Base-by-base conservation (phyloP, 2,113 vertebrate genomes). In the Catharus minimus region DNA sequence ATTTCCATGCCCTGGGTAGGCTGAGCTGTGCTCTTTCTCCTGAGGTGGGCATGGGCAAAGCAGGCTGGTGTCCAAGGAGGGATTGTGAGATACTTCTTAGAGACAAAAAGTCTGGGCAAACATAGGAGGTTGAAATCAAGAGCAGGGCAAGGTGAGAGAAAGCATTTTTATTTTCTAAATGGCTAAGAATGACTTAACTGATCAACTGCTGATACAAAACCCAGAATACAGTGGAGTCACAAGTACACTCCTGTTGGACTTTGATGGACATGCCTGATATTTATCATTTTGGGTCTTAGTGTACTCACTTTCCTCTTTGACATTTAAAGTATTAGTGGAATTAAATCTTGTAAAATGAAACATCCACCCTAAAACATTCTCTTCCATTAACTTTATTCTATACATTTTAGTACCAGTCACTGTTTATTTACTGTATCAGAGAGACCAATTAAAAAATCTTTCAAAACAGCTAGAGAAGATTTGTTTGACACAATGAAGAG, bases 1-100 rank as follows among this genome's bases (percentile, higher is more conserved):
- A 3, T 50, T 33, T 2, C 0, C 4, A 3, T 85, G 1, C 19
- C n/a, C 7, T 15, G n/a, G 4, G 26, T 10, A 26, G 22, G 30
- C 52, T 38, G 50, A 0, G 13, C 5, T 2, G 5, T 0, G 1
- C 41, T 32, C 3, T 17, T 84, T 38, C 15, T 79, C 50, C 57
- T 76, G 62, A 30, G 30, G 6, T 6, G 26, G 64, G 16, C n/a
- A 13, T 15, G 50, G 28, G 30, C 68, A 67, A 72, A 53, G 18
- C 0, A 2, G 39, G 26, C 38, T 92, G n/a, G 8, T 72, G 58
- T 52, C 44, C 0, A 2, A 50, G 53, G 13, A 71, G 75, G 24
- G 23, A 9, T 17, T 33, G 21, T 15, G 33, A 69, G 38, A 7
- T 10, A 5, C 20, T 52, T 66, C 43, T 61, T 53, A 23, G 52